Evolutionary conservation across 1,140 invertebrate species (phyloP).

Genomic region (Drosophila hydei): DNA sequence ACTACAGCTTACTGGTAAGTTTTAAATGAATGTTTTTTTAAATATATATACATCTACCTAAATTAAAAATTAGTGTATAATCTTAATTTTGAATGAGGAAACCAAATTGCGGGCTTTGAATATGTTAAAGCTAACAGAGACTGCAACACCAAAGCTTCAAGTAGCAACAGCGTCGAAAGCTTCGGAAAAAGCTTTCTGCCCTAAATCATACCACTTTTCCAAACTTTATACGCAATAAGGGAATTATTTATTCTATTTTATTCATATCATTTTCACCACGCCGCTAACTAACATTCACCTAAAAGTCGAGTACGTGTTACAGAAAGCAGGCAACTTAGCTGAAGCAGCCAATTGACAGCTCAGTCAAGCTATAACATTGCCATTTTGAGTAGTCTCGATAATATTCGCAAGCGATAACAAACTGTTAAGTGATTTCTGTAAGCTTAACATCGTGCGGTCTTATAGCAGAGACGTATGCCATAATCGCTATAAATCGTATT

Average conservation of each 20-base stretch:
- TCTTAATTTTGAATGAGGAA: background rate
- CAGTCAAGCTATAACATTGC: slow-evolving; percentile 13
- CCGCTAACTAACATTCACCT: background rate
- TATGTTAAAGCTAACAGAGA: background rate
- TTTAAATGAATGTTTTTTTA: background rate
- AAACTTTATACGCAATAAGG: slow-evolving; percentile 8
- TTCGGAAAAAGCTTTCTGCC: background rate
- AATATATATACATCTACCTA: background rate
- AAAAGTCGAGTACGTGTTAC: background rate
- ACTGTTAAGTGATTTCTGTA: slow-evolving; percentile 13
- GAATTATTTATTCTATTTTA: background rate
- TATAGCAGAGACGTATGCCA: slow-evolving; percentile 34
- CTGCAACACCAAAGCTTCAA: background rate
- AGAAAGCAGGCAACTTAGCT: slow-evolving; percentile 19
- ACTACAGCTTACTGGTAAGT: slow-evolving; percentile 41
- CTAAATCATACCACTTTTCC: background rate
- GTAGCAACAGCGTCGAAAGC: slow-evolving; percentile 8
- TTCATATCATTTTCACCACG: background rate
- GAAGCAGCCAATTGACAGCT: slow-evolving; percentile 2
- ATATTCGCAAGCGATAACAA: slow-evolving; percentile 21
- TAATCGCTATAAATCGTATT: slow-evolving; percentile 38
- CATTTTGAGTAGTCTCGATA: slow-evolving; percentile 37
- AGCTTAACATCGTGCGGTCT: slow-evolving; percentile 27
- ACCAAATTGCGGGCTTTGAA: slow-evolving; percentile 21
- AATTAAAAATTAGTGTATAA: background rate